phyloP scores from a whole-genome alignment of 2,888 invertebrate species.

The Cerceris rybyensis region DNA sequence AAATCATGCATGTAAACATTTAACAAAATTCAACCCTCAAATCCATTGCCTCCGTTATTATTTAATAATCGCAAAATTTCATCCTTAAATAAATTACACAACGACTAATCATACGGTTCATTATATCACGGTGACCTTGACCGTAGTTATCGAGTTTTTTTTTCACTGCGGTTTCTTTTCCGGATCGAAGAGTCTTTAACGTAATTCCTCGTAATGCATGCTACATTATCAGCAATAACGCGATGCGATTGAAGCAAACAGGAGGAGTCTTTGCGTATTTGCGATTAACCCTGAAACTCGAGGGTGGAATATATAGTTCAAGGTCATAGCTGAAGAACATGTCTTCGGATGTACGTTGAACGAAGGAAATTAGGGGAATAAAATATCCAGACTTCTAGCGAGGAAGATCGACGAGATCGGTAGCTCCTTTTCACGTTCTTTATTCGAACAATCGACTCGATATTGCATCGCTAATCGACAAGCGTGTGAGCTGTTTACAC shows the following conservation, averaged over 20 bases:
- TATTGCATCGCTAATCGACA: neutral
- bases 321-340: constrained; percentile 35
- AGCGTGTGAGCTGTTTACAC: constrained; percentile 22
- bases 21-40: no score
- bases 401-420: constrained; percentile 1
- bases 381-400: neutral
- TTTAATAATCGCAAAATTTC: no score
- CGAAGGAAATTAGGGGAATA: constrained; percentile 8
- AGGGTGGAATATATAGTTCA: constrained; percentile 40
- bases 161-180: constrained; percentile 26
- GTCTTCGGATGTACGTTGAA: neutral
- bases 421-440: neutral
- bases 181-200: constrained; percentile 32
- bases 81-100: neutral
- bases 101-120: neutral
- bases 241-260: constrained; percentile 41
- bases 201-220: neutral
- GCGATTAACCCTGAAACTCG: constrained; percentile 34
- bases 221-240: constrained; percentile 38
- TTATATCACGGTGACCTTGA: constrained; percentile 4
- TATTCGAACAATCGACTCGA: constrained; percentile 5
- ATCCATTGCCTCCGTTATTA: no score
- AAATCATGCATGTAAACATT: no score
- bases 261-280: constrained; percentile 38
- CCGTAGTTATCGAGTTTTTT: constrained; percentile 22